Evolutionary conservation across 2,797 vertebrate species (phyloP).

Genomic region (Alectoris magna): DNA sequence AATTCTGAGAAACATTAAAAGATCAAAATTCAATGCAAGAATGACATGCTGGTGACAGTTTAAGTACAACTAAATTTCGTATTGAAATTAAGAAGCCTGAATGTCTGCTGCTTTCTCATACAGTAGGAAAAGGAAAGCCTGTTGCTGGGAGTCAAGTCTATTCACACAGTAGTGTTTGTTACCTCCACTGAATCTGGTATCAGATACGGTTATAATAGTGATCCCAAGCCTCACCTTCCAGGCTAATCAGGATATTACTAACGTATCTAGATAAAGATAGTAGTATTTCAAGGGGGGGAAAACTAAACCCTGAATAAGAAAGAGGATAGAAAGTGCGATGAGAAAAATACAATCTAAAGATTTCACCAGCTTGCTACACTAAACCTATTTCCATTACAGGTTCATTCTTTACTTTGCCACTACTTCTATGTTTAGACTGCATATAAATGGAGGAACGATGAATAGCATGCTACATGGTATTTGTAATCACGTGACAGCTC

Average conservation of each 20-base stretch:
- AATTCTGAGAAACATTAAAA: neutral
- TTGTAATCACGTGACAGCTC: neutral
- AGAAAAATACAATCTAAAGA: neutral
- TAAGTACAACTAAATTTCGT: neutral
- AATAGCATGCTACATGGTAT: neutral
- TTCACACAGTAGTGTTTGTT: neutral
- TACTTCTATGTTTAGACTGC: neutral
- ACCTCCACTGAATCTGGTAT: neutral
- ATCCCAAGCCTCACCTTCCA: neutral
- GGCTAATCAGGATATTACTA: neutral
- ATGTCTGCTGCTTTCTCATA: neutral
- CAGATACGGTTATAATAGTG: neutral
- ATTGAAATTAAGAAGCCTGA: neutral
- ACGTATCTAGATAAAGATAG: rapidly evolving
- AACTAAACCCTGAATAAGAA: neutral
- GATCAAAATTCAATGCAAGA: neutral
- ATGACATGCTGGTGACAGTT: neutral
- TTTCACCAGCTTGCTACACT: neutral
- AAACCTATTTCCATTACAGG: neutral
- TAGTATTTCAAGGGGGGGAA: neutral
- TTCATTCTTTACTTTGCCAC: neutral
- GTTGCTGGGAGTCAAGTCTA: neutral
- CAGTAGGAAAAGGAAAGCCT: neutral
- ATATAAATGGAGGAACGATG: neutral
- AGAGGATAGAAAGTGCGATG: neutral